Conservation (phyloP, 1,140 invertebrate genomes). For the Leptonema lineaticorne region DNA sequence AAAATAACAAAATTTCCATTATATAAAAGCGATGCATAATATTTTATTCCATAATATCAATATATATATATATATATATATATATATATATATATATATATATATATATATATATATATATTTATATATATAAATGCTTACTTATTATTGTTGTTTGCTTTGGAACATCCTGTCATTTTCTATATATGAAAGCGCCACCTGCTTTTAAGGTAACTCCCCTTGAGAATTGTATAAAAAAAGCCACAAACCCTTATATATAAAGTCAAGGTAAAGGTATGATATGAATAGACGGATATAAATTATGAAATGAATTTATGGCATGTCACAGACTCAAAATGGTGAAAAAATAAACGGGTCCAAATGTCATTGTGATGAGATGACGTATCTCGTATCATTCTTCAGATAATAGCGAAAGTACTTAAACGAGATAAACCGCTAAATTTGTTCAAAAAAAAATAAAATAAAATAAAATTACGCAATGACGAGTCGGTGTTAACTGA, state of each 20-base stretch:
- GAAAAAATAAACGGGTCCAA: not conserved
- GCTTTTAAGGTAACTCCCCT: not conserved
- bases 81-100: no score
- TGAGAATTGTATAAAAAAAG: not conserved
- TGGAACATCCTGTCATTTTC: not conserved
- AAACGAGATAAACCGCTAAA: not conserved
- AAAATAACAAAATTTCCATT: no score
- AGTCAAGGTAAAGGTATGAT: not conserved
- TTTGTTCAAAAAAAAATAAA: not conserved
- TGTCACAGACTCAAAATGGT: not conserved
- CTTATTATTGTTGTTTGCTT: not conserved
- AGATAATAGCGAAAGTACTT: not conserved
- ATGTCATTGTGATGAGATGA: not conserved
- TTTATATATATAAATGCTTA: not conserved
- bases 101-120: no score
- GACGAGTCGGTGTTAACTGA: no score
- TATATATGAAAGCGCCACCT: constrained; percentile 1
- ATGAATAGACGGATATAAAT: not conserved
- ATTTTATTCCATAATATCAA: no score
- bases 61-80: no score
- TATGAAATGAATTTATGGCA: not conserved
- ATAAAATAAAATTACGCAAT: no score
- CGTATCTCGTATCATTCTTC: not conserved
- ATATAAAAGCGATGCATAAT: no score
- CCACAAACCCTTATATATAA: constrained; percentile 6